Evolutionary conservation across 1,140 invertebrate genomes (phyloP), one percentile per base, ranked within the genome.

Genomic region (Apis cerana): DNA sequence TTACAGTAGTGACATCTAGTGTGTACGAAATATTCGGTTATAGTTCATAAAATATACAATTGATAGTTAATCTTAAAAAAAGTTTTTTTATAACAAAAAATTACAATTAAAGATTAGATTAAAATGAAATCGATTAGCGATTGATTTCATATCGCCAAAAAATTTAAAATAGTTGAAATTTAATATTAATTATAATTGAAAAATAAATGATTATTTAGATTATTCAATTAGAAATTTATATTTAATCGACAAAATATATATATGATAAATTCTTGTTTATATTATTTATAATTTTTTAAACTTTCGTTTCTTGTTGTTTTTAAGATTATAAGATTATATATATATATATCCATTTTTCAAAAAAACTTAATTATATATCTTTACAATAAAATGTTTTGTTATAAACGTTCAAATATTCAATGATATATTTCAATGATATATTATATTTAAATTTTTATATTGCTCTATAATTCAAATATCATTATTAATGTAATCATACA

Each of bases 61-160:
- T 23, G 11, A 75, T 81, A 75, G 72, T 81, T 75, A 75, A 81
- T 72, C 72, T 81, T 75, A 50, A 50, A 68, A 58, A 56, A 64
- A 76, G 56, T 76, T 82, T 82, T 43, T 82, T 68, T 82, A 82
- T 59, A 56, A 76, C 43, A 43, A 50, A 48, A 75, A 54, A 17
- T 68, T 59, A 76, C 8, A 15, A 76, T 52, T 76, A 81, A 43
- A n/a, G 5, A 3, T 72, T 58, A n/a, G 5, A 3, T 72, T 58
- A 48, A 15, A 75, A 65, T 3, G 7, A 52, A 43, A 52, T 62
- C 17, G 48, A 62, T 61, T 75, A 65, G 54, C 13, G 12, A 54
- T 80, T 21, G 27, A 77, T 77, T 33, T 17, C n/a, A 19, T 67
- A 8, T 54, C 23, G 11, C 27, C n/a, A 52, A 71, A 52, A 15